These are phyloP conservation scores for Drosophila punjabiensis DNA, from an alignment of 1,140 invertebrate genomes.

Conservation along the genomic window DNA sequence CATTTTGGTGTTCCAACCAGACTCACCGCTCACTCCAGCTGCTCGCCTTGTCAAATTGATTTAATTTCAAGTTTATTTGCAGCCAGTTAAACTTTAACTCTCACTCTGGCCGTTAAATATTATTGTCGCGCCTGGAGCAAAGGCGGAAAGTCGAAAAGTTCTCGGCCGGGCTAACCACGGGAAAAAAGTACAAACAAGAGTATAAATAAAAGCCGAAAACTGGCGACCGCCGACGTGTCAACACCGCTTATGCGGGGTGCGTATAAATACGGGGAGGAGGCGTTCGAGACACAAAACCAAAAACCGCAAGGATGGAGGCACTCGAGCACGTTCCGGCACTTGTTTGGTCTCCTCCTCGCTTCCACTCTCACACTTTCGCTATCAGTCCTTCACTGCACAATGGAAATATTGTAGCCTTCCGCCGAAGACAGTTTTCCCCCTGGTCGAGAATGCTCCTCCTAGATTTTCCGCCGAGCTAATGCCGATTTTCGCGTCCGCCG, in stretches of 20 bases:
- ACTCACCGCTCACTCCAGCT: slow-evolving; percentile 27
- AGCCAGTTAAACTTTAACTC: slow-evolving; percentile 61
- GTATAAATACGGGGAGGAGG: slow-evolving; percentile 27
- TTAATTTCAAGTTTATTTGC: slow-evolving; percentile 65
- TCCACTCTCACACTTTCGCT: slow-evolving; percentile 43
- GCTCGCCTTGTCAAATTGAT: slow-evolving; percentile 48
- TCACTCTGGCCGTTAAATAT: slow-evolving; percentile 54
- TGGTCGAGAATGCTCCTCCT: slow-evolving; percentile 22
- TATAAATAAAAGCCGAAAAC: slow-evolving; percentile 66
- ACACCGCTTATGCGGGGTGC: slow-evolving; percentile 26
- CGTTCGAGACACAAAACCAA: slow-evolving; percentile 26
- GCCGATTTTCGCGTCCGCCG: slow-evolving; percentile 69
- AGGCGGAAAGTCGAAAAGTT: slow-evolving; percentile 28
- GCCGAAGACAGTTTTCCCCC: slow-evolving; percentile 22
- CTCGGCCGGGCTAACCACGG: slow-evolving; percentile 25
- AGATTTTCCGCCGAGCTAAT: slow-evolving; percentile 15
- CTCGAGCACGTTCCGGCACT: slow-evolving; percentile 75
- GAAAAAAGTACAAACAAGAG: slow-evolving; percentile 23
- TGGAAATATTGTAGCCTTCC: slow-evolving; percentile 26
- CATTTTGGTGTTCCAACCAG: slow-evolving; percentile 21
- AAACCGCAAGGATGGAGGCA: slow-evolving; percentile 56
- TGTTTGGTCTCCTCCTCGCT: slow-evolving; percentile 50
- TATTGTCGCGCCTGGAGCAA: slow-evolving; percentile 18
- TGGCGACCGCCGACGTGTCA: slow-evolving; percentile 47
- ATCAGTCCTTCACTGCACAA: slow-evolving; percentile 31